Evolutionary conservation across 2,888 invertebrate species (phyloP).

Genomic region (Tethea ocularis): DNA sequence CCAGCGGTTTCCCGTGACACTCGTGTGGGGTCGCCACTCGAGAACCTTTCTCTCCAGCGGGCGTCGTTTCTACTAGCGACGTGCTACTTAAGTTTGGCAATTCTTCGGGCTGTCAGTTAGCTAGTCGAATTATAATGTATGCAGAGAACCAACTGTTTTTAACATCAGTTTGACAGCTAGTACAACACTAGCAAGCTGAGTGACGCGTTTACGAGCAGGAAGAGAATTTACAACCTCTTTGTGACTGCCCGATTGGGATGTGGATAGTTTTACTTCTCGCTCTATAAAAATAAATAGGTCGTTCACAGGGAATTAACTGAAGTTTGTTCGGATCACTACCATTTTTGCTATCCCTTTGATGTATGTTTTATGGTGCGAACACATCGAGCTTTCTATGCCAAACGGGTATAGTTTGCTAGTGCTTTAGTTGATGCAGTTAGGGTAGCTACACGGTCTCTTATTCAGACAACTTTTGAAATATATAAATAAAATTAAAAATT

Average conservation of each 20-base stretch:
- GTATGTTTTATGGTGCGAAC: background rate
- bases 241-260: slow-evolving; percentile 37
- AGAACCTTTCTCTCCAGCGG: no score
- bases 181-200: slow-evolving; percentile 26
- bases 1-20: no score
- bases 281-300: slow-evolving; percentile 5
- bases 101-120: no score
- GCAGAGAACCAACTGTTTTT: slow-evolving; percentile 2
- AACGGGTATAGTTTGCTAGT: no score
- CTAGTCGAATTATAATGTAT: no score
- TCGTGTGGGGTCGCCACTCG: no score
- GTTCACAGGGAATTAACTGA: slow-evolving; percentile 4
- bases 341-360: background rate
- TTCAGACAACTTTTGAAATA: no score
- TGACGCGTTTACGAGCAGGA: slow-evolving; percentile 48
- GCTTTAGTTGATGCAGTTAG: no score
- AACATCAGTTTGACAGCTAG: slow-evolving; percentile 23
- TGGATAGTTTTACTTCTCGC: slow-evolving; percentile 25
- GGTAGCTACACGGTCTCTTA: no score
- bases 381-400: background rate
- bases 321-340: slow-evolving; percentile 4
- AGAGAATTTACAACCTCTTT: slow-evolving; percentile 40
- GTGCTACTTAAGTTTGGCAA: no score
- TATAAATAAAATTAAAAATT: no score
- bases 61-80: no score